Base-by-base conservation (phyloP, 2,888 invertebrate genomes). In the Limulus polyphemus region DNA sequence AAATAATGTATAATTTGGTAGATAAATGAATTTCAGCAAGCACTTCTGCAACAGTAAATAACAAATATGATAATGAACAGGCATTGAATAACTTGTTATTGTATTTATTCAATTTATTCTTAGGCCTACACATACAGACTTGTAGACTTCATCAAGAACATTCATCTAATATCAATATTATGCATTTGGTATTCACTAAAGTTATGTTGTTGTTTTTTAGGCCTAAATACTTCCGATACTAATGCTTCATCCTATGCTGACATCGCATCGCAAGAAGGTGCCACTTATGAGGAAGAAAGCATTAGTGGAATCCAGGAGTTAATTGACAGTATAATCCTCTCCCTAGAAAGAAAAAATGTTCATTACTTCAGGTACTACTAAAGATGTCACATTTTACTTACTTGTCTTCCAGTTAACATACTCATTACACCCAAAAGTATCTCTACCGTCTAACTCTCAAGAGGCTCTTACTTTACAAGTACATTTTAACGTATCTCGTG, bases 321-420 rank as follows among this genome's bases (percentile, higher is more conserved):
- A 1, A 61, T 69, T 10, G 69, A 69, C 55, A 67, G 69, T 55
- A 62, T 69, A 47, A 69, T 69, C 47, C 64, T 67, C 57, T 65
- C 64, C 4, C 60, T 69, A 32, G 63, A 64, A 32, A 60, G 63
- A n/a, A 66, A 66, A 58, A 69, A 69, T 50, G 60, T 69, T 7
- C 67, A 69, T 55, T 69, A 63, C 16, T 69, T 69, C 52, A 69
- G 63, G 69, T 69, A 62, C 62, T 17, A 13, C 32, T 13, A 47
- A 10, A 10, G 10, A 49, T 4, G 48, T 32, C 46, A 10, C 47
- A 13, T 47, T 46, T 50, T 46, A 10, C 11, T 54, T n/a, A 14
- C 32, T 32, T 32, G 7, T 32, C 32, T 1, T 32, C 7, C 1
- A 32, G 32, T 32, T 32, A 32, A 32, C 32, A 32, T 7, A 32